Evolutionary conservation across 2,888 invertebrate genomes (phyloP), one percentile per base, ranked within the genome.

Genomic region (Ommatoiulus sabulosus): DNA sequence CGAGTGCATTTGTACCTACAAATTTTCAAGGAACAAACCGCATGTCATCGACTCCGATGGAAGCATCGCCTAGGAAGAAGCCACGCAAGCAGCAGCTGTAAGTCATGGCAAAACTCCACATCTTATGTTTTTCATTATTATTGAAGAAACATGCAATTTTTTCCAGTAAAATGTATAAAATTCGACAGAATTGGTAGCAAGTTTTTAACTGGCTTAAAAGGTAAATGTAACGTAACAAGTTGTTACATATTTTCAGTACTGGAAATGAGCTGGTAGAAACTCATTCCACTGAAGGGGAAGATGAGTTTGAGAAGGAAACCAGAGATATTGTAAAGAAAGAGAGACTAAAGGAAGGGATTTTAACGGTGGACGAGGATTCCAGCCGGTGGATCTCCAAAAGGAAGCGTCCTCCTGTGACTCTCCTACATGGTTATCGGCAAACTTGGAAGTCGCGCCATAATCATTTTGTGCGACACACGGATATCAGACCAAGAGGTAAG

Each of bases 1-100:
- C 84, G n/a, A 24, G 85, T 88, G 10, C n/a, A 17, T 44, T 88
- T 52, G 2, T 17, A 24, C 43, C 48, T 52, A 5, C 52, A 24
- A 87, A 17, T 87, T 63, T 85, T 35, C 57, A 86, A 8, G 20
- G 44, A 0, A 35, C 46, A 44, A 85, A 46, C 57, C 43, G 88
- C 48, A 48, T 89, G 46, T 85, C 87, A 10, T 48, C 87, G 20
- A 20, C 88, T 10, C 90, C 91, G 24, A 91, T 92, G 87, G 93
- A 93, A 92, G 95, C 95, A 93, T 95, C 96, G 88, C 97, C 98
- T 0, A 94, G 98, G 89, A 98, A 98, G 93, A 98, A 98, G 92
- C 97, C 98, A 0, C 94, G 98, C 89, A 97, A 98, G 92, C 98
- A 96, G 91, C 95, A 96, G 93, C 94, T 97, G 97, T 97, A 93